Evolutionary conservation across 2,113 vertebrate genomes (phyloP).

Genomic region (Sinocyclocheilus anshuiensis): DNA sequence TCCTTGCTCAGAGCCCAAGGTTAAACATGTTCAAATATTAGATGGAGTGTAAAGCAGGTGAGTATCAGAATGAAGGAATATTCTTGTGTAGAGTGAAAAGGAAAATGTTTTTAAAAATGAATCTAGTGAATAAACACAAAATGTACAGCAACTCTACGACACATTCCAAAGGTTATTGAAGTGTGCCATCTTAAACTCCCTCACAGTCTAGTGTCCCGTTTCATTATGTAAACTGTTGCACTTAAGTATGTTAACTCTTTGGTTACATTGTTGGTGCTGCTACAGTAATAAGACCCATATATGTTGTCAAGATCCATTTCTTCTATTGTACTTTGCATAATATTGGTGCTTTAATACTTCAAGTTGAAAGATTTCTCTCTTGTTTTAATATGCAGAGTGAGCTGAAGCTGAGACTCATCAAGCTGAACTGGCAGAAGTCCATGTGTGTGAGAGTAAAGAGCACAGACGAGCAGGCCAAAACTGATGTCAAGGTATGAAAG

Average conservation of each 20-base stretch:
- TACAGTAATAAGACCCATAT: background rate
- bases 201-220: background rate
- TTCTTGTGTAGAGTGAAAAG: background rate
- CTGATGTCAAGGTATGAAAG: slow-evolving; percentile 68
- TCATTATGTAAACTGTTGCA: background rate
- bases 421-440: slow-evolving; percentile 76
- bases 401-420: slow-evolving; percentile 70
- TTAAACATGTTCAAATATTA: background rate
- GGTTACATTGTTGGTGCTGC: background rate
- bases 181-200: background rate
- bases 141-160: background rate
- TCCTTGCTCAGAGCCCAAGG: background rate
- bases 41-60: background rate
- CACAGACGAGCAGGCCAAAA: slow-evolving; percentile 70
- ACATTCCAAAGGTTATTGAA: background rate
- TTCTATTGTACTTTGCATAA: background rate
- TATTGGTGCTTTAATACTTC: background rate
- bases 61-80: background rate
- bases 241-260: background rate
- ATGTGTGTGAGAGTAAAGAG: slow-evolving; percentile 67
- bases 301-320: background rate
- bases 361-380: background rate
- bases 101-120: no score
- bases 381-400: slow-evolving; percentile 63
- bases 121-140: background rate